Base-by-base conservation (phyloP, 2,797 vertebrate species). In the Thalassophryne amazonica region DNA sequence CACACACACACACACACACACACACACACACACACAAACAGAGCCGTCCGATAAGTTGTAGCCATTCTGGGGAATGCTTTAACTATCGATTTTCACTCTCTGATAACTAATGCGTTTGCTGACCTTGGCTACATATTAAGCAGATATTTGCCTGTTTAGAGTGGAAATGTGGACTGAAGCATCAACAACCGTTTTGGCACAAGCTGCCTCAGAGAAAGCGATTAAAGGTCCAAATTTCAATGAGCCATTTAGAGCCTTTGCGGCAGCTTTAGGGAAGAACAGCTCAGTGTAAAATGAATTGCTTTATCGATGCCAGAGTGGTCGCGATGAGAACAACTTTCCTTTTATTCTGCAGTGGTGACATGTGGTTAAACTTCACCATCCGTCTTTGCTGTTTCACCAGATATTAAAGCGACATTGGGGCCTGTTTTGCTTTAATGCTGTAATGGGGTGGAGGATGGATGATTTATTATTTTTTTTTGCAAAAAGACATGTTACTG, bases 101-200 rank as follows among this genome's bases (percentile, higher is more conserved):
- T 66, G 71, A 72, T 81, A 78, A 67, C 60, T 68, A 77, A 87
- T 83, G 78, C 18, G 22, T 66, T 60, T 71, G 41, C 56, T 74
- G 74, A 85, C 77, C 80, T 79, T 84, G 76, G 68, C 65, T 67
- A 67, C 75, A 67, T 76, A 74, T 76, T 73, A 72, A 70, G 58
- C 70, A 40, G 60, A 60, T 47, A 53, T 69, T 54, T 11, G 27
- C 61, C 60, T 33, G 23, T 69, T 80, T 68, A 42, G 42, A 65
- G 56, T 22, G 14, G 23, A 49, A 55, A 64, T 14, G 34, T 50
- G 37, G 69, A 73, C 60, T 56, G 59, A 68, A 78, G 72, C 73
- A 67, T 81, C 73, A 78, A 60, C 67, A 60, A 62, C 70, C 51
- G 58, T 60, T 73, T 78, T 66, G 67, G 55, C 67, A 73, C 66